A percentile compares a stretch with the other conserved stretches of the same genome.
phyloP scores from a whole-genome alignment of 1,140 invertebrate species.

The Drosophila sproati region DNA sequence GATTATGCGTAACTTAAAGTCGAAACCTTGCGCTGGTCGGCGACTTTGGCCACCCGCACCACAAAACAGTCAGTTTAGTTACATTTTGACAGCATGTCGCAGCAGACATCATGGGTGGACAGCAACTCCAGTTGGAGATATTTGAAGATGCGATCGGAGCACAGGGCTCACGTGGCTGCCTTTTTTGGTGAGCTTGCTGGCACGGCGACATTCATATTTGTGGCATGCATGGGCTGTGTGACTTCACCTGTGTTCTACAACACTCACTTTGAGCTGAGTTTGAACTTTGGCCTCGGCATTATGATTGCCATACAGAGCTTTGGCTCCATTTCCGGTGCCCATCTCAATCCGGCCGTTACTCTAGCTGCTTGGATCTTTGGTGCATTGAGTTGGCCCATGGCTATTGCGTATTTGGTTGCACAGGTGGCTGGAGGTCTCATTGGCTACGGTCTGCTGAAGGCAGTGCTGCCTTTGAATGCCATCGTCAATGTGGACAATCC shows the following conservation, averaged over 20 bases:
- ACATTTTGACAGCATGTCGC: constrained; percentile 53
- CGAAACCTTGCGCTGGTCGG: constrained; percentile 2
- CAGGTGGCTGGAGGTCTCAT: constrained; percentile 89
- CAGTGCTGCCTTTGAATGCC: constrained; percentile 86
- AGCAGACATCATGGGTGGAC: constrained; percentile 44
- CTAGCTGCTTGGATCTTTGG: constrained; percentile 87
- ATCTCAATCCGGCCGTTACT: constrained; percentile 95
- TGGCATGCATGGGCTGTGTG: constrained; percentile 90
- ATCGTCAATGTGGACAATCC: constrained; percentile 64
- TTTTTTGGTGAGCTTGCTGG: constrained; percentile 89
- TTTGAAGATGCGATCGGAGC: constrained; percentile 7
- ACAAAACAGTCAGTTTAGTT: constrained; percentile 33
- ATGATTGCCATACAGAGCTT: constrained; percentile 87
- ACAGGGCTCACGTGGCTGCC: constrained; percentile 35
- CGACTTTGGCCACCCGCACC: not conserved
- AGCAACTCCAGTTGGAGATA: constrained; percentile 27
- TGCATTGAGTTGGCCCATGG: constrained; percentile 86
- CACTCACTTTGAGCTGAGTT: constrained; percentile 58
- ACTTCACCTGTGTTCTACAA: constrained; percentile 51
- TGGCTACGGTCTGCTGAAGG: constrained; percentile 89
- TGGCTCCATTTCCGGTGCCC: constrained; percentile 93
- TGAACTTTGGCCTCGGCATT: constrained; percentile 73
- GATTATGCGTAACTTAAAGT: constrained; percentile 59
- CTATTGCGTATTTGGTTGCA: constrained; percentile 89
- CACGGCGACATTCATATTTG: constrained; percentile 89